Evolutionary conservation across 2,888 invertebrate genomes (phyloP), one percentile per base, ranked within the genome.

Genomic region (Caenorhabditis zanzibari): DNA sequence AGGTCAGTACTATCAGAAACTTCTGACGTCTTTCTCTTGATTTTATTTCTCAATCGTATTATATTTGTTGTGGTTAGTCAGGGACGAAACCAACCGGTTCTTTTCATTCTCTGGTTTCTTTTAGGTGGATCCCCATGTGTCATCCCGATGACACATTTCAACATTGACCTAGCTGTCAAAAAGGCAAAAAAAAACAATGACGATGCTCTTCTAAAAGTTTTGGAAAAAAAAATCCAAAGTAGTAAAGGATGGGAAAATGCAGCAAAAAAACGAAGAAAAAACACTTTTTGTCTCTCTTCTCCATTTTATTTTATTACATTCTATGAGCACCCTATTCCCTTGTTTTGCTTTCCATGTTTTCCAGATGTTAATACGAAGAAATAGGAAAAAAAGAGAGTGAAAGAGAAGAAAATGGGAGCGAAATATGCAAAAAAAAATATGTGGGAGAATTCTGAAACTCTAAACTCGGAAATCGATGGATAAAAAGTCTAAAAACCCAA

Each of bases 291-390:
- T 61, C 49, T 72, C 72, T 72, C 32, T 64, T 64, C 63, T 52
- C 38, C 41, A 35, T 64, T 75, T 58, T 64, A 64, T 66, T 66
- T 75, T 68, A 66, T 75, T 75, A 54, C 66, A 56, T 75, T 58
- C 52, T 63, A 41, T 26, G 59, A 59, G 59, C 58, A 52, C 61
- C 54, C 49, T 35, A 59, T 16, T 47, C 28, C 35, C 26, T 24
- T 56, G 35, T 56, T 54, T n/a, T 38, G 26, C 47, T 44, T 71
- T 59, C 47, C 71, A 58, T 47, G 44, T 72, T 72, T 72, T 72
- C 73, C 73, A 73, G 73, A 61, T 73, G 72, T 22, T 28, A 24
- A 56, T 47, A 47, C 7, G 47, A 32, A 52, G 26, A 26, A 44
- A 63, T 44, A 44, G 2, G 41, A 41, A 44, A 28, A 16, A 16